phyloP scores from a whole-genome alignment of 2,797 vertebrate species.

The Brotula barbata region DNA sequence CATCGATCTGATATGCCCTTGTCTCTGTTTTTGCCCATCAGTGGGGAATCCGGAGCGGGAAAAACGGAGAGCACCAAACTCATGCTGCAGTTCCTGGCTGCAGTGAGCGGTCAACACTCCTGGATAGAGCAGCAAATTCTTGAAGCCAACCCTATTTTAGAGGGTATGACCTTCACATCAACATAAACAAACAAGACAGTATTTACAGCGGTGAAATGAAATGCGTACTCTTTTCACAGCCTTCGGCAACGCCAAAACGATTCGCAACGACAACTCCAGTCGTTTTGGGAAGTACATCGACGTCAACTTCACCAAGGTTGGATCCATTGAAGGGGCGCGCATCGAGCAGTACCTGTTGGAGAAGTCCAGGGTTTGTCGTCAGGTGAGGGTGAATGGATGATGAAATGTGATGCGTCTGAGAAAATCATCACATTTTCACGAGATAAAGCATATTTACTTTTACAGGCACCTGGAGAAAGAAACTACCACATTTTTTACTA shows the following conservation, averaged over 20 bases:
- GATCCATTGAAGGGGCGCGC: constrained; percentile 89
- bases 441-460: constrained; percentile 2
- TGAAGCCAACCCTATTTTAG: constrained; percentile 94
- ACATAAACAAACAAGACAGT: too few species aligned
- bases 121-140: constrained; percentile 98
- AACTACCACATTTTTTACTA: constrained; percentile 99
- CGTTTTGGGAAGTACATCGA: constrained; percentile 98
- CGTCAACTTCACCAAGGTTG: constrained; percentile 84
- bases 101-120: constrained; percentile 90
- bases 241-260: constrained; percentile 96
- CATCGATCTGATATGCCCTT: background rate
- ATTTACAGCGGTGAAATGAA: too few species aligned
- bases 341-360: constrained; percentile 96
- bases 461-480: constrained; percentile 88
- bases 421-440: background rate
- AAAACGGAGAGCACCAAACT: constrained; percentile 97
- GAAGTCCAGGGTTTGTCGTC: constrained; percentile 94
- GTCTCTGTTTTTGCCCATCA: constrained; percentile 60
- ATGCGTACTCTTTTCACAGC: constrained; percentile 71
- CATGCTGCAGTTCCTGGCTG: constrained; percentile 92
- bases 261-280: constrained; percentile 96
- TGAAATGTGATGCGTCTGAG: background rate
- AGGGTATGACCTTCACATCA: constrained; percentile 78
- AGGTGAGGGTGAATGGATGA: constrained; percentile 76
- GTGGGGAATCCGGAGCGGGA: constrained; percentile 95